Evolutionary conservation across 1,140 invertebrate species (phyloP).

Genomic region (Branchinecta lynchi): DNA sequence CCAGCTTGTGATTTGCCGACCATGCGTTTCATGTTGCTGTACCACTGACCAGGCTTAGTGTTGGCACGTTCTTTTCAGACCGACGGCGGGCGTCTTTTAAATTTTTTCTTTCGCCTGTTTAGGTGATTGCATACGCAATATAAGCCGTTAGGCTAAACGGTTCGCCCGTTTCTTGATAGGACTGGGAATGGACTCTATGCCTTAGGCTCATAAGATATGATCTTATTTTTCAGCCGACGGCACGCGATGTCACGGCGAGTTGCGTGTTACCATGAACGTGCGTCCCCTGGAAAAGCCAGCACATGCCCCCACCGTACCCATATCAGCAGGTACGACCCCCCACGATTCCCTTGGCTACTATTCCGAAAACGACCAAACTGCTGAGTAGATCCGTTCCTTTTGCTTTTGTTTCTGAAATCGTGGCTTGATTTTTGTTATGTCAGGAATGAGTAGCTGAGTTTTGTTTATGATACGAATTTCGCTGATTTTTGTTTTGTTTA

Average conservation of each 20-base stretch:
- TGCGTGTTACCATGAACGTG: neutral
- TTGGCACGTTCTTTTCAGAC: no score
- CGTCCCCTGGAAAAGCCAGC: neutral
- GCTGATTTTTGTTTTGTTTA: neutral
- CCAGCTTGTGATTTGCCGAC: no score
- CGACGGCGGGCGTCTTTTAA: no score
- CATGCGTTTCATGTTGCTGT: no score
- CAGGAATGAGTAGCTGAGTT: neutral
- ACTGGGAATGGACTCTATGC: no score
- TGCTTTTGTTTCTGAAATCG: neutral
- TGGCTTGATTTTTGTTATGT: constrained; percentile 4
- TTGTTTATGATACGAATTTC: constrained; percentile 5
- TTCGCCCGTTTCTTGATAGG: no score
- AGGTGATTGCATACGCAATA: no score
- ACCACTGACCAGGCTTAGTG: no score
- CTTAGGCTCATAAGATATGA: no score
- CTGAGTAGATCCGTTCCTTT: neutral
- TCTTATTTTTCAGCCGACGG: no score
- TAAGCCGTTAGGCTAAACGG: no score
- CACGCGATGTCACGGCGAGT: neutral
- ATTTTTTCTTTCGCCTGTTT: no score
- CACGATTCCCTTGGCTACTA: constrained; percentile 21
- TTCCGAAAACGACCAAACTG: constrained; percentile 14
- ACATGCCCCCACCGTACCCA: neutral
- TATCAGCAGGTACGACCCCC: constrained; percentile 20